Evolutionary conservation across 2,888 invertebrate species (phyloP), one percentile per base, ranked within the genome.

Genomic region (Apotomis betuletana): DNA sequence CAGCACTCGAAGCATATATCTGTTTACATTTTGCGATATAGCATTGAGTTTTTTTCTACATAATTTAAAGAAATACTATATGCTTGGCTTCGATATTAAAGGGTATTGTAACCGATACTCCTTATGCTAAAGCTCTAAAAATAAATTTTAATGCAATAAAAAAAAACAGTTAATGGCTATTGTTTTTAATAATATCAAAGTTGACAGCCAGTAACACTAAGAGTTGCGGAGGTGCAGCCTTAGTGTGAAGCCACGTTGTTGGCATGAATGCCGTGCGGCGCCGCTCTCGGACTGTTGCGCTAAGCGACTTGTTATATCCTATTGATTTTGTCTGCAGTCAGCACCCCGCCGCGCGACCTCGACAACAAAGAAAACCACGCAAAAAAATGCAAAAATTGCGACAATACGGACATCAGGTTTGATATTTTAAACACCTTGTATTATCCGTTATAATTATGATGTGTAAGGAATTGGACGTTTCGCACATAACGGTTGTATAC

Each of bases 361-460:
- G 78, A 77, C 46, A 41, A 52, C 69, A 74, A 64, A 62, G 77
- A 79, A 62, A 72, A 77, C 59, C 73, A 72, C 27, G 72, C 77
- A 67, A 87, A 84, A 80, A 86, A 81, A 78, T 88, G 88, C 80
- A 85, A 83, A 75, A 73, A 77, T 60, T 88, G 88, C 72, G 80
- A 83, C 52, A 74, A 75, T 38, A 80, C 73, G 70, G 84, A 85
- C 15, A 76, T 85, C 81, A 87, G 87, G 87, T 88, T 83, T 75
- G 75, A 59, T 74, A 70, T 71, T 74, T 70, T 63, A 69, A 60
- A 73, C 69, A 74, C 27, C 67, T 73, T 51, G 70, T 73, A 64
- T 72, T 63, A 36, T 51, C 71, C 41, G 27, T 49, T 67, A 67
- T 38, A 57, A 68, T 41, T 57, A 46, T 44, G 38, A 9, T 49